A percentile compares a stretch with the other conserved stretches of the same genome.
Evolutionary conservation across 2,888 invertebrate genomes (phyloP).

Genomic region (Listrodromus nycthemerus): DNA sequence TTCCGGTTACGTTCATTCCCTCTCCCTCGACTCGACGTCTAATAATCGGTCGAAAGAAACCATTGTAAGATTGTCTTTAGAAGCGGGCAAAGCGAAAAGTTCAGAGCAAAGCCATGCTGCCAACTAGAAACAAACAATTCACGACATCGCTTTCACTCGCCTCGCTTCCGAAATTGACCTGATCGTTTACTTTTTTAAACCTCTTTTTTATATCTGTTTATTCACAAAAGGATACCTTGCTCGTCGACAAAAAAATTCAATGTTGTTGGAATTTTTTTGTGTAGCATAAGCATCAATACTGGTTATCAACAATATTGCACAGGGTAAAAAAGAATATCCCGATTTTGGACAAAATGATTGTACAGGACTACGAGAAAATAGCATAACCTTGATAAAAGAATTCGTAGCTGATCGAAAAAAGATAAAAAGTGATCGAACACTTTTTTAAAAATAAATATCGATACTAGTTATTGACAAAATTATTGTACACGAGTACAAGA

Average conservation of each 20-base stretch:
- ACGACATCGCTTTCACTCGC: constrained; percentile 47
- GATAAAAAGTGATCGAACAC: not conserved
- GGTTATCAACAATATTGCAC: too few relatives aligned
- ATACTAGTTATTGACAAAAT: too few relatives aligned
- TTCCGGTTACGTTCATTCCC: constrained; percentile 75
- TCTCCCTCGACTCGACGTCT: constrained; percentile 70
- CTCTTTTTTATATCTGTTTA: constrained; percentile 62
- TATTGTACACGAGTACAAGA: too few relatives aligned
- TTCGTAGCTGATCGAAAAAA: not conserved
- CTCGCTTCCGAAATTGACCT: constrained; percentile 2
- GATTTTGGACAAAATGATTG: not conserved
- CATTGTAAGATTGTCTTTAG: constrained; percentile 76
- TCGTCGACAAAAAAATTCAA: not conserved
- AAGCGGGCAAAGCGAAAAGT: constrained; percentile 79
- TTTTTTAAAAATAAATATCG: not conserved
- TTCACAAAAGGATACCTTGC: constrained; percentile 51
- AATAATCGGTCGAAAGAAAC: constrained; percentile 74
- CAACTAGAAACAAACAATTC: constrained; percentile 76
- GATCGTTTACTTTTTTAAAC: not conserved
- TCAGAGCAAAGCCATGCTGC: constrained; percentile 80
- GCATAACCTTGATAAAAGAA: not conserved
- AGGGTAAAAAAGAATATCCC: constrained; percentile 2
- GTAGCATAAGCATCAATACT: too few relatives aligned
- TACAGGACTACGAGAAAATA: constrained; percentile 6
- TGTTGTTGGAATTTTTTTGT: not conserved